A percentile compares a stretch with the other conserved stretches of the same genome.
These are phyloP conservation scores for Eospalax fontanierii DNA, from an alignment of 2,797 vertebrate species.

Conservation along the genomic window DNA sequence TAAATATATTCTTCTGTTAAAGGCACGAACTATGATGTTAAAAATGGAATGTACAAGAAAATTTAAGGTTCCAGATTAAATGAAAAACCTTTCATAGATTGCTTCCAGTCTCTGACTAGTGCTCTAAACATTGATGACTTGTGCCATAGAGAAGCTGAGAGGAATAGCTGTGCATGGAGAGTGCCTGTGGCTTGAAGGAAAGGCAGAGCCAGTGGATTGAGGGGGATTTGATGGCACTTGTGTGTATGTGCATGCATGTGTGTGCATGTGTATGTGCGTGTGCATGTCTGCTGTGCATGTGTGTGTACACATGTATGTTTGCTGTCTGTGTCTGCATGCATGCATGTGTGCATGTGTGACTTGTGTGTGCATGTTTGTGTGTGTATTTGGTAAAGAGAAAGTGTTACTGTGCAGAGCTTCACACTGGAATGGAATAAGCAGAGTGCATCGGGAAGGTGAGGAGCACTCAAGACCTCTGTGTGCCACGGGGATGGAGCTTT, in stretches of 20 bases:
- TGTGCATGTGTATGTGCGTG: too few relatives aligned
- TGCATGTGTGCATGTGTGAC: too few relatives aligned
- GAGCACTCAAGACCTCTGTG: background rate
- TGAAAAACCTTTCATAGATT: background rate
- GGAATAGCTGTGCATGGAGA: background rate
- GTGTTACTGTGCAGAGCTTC: background rate
- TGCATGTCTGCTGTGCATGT: too few relatives aligned
- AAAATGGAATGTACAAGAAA: background rate
- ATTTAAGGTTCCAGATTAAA: conserved; percentile 36
- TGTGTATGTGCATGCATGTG: too few relatives aligned
- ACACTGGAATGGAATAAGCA: background rate
- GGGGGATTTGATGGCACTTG: background rate
- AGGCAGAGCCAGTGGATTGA: background rate
- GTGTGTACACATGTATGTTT: too few relatives aligned
- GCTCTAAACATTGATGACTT: background rate
- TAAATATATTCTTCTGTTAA: background rate
- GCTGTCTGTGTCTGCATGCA: too few relatives aligned
- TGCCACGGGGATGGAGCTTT: background rate
- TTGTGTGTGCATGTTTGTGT: too few relatives aligned
- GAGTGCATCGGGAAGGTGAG: background rate
- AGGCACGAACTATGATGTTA: background rate
- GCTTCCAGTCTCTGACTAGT: background rate
- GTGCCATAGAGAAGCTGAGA: background rate
- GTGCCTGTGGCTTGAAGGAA: background rate
- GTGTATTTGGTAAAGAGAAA: background rate